Evolutionary conservation across 2,797 vertebrate genomes (phyloP).

Genomic region (Smutsia gigantea): DNA sequence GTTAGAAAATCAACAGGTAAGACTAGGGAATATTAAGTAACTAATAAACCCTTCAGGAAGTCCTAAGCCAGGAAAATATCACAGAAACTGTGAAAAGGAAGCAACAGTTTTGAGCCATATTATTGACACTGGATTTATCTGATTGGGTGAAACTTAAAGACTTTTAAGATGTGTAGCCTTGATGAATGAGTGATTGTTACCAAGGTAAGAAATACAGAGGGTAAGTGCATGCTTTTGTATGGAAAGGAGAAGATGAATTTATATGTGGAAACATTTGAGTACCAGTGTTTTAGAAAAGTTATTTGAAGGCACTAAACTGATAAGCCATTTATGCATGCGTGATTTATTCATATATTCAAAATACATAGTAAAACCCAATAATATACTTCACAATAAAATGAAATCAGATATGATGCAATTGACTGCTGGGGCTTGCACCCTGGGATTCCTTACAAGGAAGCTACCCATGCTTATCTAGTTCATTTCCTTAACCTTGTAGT

Average conservation of each 20-base stretch:
- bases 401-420: not conserved
- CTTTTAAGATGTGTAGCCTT: not conserved
- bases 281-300: not conserved
- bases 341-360: not conserved
- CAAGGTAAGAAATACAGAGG: not conserved
- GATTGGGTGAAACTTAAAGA: not conserved
- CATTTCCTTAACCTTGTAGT: not conserved
- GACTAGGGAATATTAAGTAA: not conserved
- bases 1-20: not conserved
- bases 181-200: not conserved
- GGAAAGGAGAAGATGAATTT: not conserved
- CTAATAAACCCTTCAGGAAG: not conserved
- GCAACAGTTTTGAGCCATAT: not conserved
- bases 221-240: not conserved
- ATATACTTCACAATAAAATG: not conserved
- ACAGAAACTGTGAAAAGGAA: not conserved
- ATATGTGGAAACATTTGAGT: not conserved
- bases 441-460: not conserved
- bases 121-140: not conserved
- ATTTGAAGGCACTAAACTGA: not conserved
- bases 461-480: not conserved
- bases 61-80: not conserved
- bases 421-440: not conserved
- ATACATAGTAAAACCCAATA: not conserved
- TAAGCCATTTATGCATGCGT: not conserved